Base-by-base conservation (phyloP, 2,797 vertebrate species). In the Sebastes trivittatus region DNA sequence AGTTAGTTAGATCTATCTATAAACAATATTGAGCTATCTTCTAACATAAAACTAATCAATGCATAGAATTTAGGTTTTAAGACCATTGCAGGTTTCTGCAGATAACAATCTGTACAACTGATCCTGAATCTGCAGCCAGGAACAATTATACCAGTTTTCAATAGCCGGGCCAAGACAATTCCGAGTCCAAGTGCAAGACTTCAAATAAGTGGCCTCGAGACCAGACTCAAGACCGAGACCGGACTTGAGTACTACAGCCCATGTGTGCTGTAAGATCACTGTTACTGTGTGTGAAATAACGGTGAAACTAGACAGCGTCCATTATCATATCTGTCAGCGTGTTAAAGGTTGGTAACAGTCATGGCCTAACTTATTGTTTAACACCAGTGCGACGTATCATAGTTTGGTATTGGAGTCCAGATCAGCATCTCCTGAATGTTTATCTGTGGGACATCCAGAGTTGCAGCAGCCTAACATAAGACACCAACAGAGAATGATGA, bases 151-250 rank as follows among this genome's bases (percentile, higher is more conserved):
- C 16, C 16, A 46, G 42, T 46, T 46, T 18, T 46, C 42, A 46
- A 18, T 46, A 46, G 42, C 42, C 6, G 16, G 0, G 42, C 42
- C 0, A 46, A 46, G 16, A 46, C 42, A 0, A 46, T 46, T 46
- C 16, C 3, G 42, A 46, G 16, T 18, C 42, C 42, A 46, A 42
- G 1, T 46, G 42, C 14, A 16, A 46, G 42, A 46, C 42, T 46
- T 46, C 42, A 46, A 46, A 46, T 18, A 46, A 46, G 42, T 16
- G 16, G 16, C 0, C 0, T 46, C 16, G 6, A 46, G 42, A 18
- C 38, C 14, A 42, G 38, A 42, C 38, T 42, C 14, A 46, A 46
- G 42, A 18, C 16, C 7, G 42, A 46, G 42, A 46, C 16, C 16
- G 42, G 42, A 46, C 42, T 46, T 7, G 42, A 46, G 42, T 7